Evolutionary conservation across 2,888 invertebrate species (phyloP), one percentile per base, ranked within the genome.

Genomic region (Noctua fimbriata): DNA sequence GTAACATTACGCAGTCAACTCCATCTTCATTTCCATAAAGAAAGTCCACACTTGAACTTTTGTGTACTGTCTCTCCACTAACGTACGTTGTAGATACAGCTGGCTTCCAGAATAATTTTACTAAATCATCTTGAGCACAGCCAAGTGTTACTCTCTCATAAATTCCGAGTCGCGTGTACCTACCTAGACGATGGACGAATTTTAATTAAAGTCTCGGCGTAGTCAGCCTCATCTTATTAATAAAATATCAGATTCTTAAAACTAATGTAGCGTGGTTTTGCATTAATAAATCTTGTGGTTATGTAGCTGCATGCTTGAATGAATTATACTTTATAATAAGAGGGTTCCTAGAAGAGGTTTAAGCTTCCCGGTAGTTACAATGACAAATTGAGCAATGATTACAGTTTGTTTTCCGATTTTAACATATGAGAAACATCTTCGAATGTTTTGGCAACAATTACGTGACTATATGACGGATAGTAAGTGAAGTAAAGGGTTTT

Each of bases 171-270:
- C 86, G 80, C 82, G 75, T 81, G 80, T 87, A 86, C 85, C 77
- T 83, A 79, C 75, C 81, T 82, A 88, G 80, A 87, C 89, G 90
- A 90, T 90, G 87, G 87, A 89, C 91, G 88, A 91, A 92, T 91
- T 93, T 92, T 93, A 93, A 93, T 93, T 93, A 93, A 93, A 91
- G 89, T 86, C 89, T 87, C 77, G 55, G 73, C 83, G 84, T 77
- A 89, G 88, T 87, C 80, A 85, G 82, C 78, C 81, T 78, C 79
- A 58, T 79, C 78, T 89, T 88, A 89, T 90, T 87, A 89, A 89
- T 90, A 90, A 88, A 88, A 88, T 88, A 87, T 88, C 83, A 87
- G 85, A 82, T 85, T 87, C 79, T 85, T 88, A 83, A 88, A 85
- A 88, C 82, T 85, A 87, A 88, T 87, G 83, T 84, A 71, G 79